Evolutionary conservation across 2,113 vertebrate genomes (phyloP), one percentile per base, ranked within the genome.

Genomic region (Hyaena hyaena): DNA sequence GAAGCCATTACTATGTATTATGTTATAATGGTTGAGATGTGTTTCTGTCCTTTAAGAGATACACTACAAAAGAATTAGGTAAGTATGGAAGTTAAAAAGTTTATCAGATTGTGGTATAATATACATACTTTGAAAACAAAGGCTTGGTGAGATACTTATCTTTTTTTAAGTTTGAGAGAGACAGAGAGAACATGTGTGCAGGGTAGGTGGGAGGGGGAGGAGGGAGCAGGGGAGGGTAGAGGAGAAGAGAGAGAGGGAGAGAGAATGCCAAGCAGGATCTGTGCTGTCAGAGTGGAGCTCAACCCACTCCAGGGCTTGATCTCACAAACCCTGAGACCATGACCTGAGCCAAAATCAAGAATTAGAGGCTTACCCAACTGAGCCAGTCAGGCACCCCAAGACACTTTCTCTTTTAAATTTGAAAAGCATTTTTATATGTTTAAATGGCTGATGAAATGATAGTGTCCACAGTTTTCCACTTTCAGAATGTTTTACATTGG

Each of bases 1-100:
- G 68, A 89, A 96, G 83, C 79, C 39, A 95, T 83, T 63, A 83
- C 4, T 76, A 83, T 14, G 58, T 94, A 63, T 85, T 43, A 90
- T 95, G 33, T 90, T 82, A 68, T 61, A 95, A 43, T 74, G 73
- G 19, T 43, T 86, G 71, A 95, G 74, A 61, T 88, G 7, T 89
- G 10, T 68, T 95, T 95, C 16, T 95, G 21, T 33, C 53, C 39
- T 82, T 94, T 10, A 76, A 48, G 35, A 95, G n/a, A 58, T 19
- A 95, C 5, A 73, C 50, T 66, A 96, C 26, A 77, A 90, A 91
- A 63, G 9, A 69, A 43, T 91, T 48, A 48, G 28, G n/a, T 80
- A 85, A 84, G 15, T 35, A 0, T 35, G 6, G 95, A 89, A 39
- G 7, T 48, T 91, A 90, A 65, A 87, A 10, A 48, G 16, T 39